Evolutionary conservation across 2,797 vertebrate species (phyloP), one percentile per base, ranked within the genome.

Genomic region (Limosa lapponica): DNA sequence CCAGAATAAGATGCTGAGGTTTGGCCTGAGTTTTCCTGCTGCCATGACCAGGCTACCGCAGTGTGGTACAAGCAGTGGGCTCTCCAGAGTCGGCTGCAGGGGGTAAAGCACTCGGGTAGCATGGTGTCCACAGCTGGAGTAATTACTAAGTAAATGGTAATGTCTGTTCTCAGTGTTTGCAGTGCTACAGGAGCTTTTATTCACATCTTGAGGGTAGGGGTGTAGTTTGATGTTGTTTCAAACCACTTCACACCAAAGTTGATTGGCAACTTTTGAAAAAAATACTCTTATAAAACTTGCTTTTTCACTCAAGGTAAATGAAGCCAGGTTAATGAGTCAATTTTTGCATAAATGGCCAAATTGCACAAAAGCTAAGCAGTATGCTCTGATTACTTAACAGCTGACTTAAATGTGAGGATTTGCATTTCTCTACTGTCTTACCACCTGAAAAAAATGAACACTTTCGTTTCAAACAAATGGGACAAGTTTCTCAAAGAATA

Each of bases 311-410:
- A 64, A 25, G n/a, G 62, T 86, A 78, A 80, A 85, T 67, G n/a
- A 93, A 81, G 59, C 30, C 86, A 66, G 34, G 17, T 85, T 92
- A 98, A 98, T 97, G 96, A 97, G 96, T 98, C 77, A 64, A 79
- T 97, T 98, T 98, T 98, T 98, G 95, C 97, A 95, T 98, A 96
- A 97, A 98, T 98, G 97, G 92, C 96, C 93, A 97, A 96, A 98
- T 98, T 97, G 97, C 95, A 93, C 79, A 73, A 95, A 97, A 94
- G 65, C 85, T 94, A 82, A 89, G 43, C 46, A 24, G 10, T 66
- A 64, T 48, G 43, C 44, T 90, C 67, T 87, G 74, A 52, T 93
- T 98, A 98, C 97, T 64, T 97, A 98, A 96, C 90, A 98, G 97
- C 92, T 90, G 92, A 96, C 98, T 98, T 97, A 95, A 96, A 95